A percentile compares a stretch with the other conserved stretches of the same genome.
Conservation (phyloP, 2,113 vertebrate genomes). For the Vimba vimba region DNA sequence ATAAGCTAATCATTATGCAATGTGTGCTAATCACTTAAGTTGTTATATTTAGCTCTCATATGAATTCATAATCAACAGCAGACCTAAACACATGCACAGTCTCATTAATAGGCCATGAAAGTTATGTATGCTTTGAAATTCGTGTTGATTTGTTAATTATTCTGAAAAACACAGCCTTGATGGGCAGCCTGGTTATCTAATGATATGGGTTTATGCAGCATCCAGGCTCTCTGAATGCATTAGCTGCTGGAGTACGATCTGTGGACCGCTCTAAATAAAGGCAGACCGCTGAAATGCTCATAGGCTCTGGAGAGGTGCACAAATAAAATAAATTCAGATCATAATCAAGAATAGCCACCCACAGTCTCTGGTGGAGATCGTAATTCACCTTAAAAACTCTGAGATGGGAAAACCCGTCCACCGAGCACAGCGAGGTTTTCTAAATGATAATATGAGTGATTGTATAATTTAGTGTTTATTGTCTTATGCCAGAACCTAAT, state of each 20-base stretch:
- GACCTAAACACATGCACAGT: not conserved
- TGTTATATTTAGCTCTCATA: not conserved
- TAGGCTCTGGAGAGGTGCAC: not conserved
- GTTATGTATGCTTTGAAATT: constrained; percentile 26
- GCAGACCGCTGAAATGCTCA: constrained; percentile 13
- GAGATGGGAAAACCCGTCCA: not conserved
- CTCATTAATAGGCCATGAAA: constrained; percentile 30
- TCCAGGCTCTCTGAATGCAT: constrained; percentile 14
- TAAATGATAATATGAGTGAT: constrained; percentile 14
- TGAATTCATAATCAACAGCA: not conserved
- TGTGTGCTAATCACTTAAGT: not conserved
- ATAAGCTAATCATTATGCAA: too few species aligned
- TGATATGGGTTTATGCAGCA: constrained; percentile 39
- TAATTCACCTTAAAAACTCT: constrained; percentile 15
- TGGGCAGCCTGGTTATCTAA: constrained; percentile 42
- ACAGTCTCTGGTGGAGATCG: not conserved
- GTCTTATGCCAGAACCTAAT: constrained; percentile 22
- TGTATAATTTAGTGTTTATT: constrained; percentile 32
- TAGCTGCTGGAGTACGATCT: constrained; percentile 19
- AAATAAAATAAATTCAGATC: constrained; percentile 34
- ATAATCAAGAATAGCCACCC: constrained; percentile 33
- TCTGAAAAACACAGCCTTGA: constrained; percentile 32
- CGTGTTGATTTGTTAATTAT: constrained; percentile 49
- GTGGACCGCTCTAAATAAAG: constrained; percentile 21
- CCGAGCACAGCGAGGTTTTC: not conserved